Evolutionary conservation across 2,888 invertebrate species (phyloP).

Genomic region (Hirtodrosophila cameraria): DNA sequence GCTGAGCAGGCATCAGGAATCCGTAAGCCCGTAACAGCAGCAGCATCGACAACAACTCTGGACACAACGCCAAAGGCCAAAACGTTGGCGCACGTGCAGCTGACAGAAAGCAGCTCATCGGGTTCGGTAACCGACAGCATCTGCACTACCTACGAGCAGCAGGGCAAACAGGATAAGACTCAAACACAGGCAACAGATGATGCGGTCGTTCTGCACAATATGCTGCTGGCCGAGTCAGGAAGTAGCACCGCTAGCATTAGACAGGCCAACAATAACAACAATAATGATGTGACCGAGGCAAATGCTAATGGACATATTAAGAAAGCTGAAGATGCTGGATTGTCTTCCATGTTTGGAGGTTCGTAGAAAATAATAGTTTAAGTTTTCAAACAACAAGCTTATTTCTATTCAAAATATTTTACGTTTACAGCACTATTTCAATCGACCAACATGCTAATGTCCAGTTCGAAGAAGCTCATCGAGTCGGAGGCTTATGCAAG

Average conservation of each 20-base stretch:
- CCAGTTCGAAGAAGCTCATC: constrained; percentile 80
- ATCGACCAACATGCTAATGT: constrained; percentile 84
- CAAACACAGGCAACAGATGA: constrained; percentile 22
- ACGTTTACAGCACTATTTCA: constrained; percentile 84
- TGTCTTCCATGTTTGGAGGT: constrained; percentile 85
- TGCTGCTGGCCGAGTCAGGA: constrained; percentile 28
- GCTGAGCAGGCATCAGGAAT: constrained; percentile 11
- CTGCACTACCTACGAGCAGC: constrained; percentile 86
- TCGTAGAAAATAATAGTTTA: constrained; percentile 31
- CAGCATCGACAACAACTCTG: not conserved
- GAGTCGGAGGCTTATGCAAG: constrained; percentile 65
- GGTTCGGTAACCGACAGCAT: constrained; percentile 87
- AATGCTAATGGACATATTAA: constrained; percentile 31
- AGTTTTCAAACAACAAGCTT: not conserved
- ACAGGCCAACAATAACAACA: constrained; percentile 30
- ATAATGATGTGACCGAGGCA: constrained; percentile 3
- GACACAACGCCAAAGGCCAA: constrained; percentile 29
- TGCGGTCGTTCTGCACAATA: constrained; percentile 36
- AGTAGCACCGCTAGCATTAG: constrained; percentile 4
- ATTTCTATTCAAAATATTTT: too few species aligned
- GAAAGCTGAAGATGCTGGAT: constrained; percentile 67
- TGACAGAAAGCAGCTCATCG: constrained; percentile 87
- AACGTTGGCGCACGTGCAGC: constrained; percentile 79
- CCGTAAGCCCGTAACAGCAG: not conserved
- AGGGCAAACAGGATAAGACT: constrained; percentile 53